phyloP scores from a whole-genome alignment of 2,888 invertebrate genomes.

The Mesodorylaimus sp. region DNA sequence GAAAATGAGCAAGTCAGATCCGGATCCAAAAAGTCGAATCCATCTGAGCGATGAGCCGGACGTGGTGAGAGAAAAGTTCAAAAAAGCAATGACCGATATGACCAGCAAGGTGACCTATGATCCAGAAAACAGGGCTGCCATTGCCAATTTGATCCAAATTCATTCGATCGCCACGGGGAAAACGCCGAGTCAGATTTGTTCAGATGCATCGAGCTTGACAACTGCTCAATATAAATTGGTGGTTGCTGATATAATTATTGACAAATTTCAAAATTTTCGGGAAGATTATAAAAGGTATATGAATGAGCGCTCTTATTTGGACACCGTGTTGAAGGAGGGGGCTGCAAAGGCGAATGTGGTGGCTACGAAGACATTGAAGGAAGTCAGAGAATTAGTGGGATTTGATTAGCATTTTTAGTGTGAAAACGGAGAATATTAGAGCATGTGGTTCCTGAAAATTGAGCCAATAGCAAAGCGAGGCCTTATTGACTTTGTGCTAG shows the following conservation, averaged over 20 bases:
- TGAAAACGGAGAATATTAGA: too few species aligned
- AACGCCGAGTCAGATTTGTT: constrained; percentile 33
- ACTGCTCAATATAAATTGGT: constrained; percentile 58
- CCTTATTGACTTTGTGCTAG: too few species aligned
- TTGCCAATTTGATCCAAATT: constrained; percentile 67
- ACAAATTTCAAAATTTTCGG: constrained; percentile 40
- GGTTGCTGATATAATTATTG: constrained; percentile 53
- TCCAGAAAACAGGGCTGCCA: constrained; percentile 56
- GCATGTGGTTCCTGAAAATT: too few species aligned
- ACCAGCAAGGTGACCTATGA: constrained; percentile 63
- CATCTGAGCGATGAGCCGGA: constrained; percentile 53
- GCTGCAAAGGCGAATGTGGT: neutral
- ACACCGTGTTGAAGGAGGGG: neutral
- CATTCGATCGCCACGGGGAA: constrained; percentile 54
- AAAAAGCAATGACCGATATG: constrained; percentile 75
- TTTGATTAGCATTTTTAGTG: too few species aligned
- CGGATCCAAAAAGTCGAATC: constrained; percentile 44
- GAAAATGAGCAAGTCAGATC: constrained; percentile 96
- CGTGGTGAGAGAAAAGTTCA: constrained; percentile 49
- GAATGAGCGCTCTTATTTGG: neutral
- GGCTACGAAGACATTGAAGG: neutral
- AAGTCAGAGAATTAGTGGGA: too few species aligned
- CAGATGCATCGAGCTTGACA: constrained; percentile 51
- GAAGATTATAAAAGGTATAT: neutral
- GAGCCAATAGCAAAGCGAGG: too few species aligned